Evolutionary conservation across 2,113 vertebrate genomes (phyloP).

Genomic region (Chaetodon trifascialis): DNA sequence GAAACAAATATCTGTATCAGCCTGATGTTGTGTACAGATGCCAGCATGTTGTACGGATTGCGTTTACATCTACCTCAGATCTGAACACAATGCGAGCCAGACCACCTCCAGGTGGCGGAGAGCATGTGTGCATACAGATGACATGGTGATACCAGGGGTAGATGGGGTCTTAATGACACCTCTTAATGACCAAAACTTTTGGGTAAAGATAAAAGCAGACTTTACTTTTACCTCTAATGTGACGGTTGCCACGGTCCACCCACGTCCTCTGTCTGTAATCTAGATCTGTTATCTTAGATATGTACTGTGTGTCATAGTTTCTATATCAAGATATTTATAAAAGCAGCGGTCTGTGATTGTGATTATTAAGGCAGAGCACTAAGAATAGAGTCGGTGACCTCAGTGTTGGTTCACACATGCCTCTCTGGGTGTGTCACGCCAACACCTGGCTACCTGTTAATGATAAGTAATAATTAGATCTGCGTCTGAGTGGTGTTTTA

Average conservation of each 20-base stretch:
- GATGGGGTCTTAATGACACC: not conserved
- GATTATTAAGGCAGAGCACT: not conserved
- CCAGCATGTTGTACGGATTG: too few relatives aligned
- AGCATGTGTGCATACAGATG: too few relatives aligned
- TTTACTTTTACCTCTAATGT: not conserved
- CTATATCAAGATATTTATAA: constrained; percentile 18
- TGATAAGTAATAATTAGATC: constrained; percentile 46
- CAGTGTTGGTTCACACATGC: not conserved
- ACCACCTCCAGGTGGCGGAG: too few relatives aligned
- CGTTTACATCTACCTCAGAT: too few relatives aligned
- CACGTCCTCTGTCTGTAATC: constrained; percentile 1
- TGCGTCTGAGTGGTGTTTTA: constrained; percentile 24
- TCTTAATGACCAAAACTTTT: not conserved
- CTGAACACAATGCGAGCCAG: too few relatives aligned
- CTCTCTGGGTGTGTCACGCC: not conserved
- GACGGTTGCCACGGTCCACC: not conserved
- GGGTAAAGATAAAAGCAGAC: not conserved
- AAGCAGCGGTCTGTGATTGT: not conserved
- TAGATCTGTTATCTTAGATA: not conserved
- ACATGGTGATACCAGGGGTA: too few relatives aligned
- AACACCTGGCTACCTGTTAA: constrained; percentile 17
- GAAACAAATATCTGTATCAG: too few relatives aligned
- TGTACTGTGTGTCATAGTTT: constrained; percentile 49
- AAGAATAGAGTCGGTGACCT: not conserved
- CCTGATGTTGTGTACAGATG: too few relatives aligned